A percentile compares a stretch with the other conserved stretches of the same genome.
These are phyloP conservation scores for Theristus sp. DNA, from an alignment of 2,888 invertebrate genomes.

Conservation along the genomic window DNA sequence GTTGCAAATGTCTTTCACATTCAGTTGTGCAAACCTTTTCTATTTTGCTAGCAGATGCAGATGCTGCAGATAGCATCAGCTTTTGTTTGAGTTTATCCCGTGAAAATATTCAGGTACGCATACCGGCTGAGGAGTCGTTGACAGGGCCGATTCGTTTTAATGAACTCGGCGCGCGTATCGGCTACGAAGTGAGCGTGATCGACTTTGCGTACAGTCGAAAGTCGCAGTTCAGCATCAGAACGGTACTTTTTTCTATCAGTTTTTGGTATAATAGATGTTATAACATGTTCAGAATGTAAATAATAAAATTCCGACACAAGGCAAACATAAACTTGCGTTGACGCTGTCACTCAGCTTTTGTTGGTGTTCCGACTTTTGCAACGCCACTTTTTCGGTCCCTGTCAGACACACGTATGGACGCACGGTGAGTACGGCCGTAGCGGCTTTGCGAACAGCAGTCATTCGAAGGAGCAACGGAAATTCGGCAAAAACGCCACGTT, in stretches of 20 bases:
- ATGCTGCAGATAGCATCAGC: too few species aligned
- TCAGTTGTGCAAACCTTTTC: too few species aligned
- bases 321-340: not conserved
- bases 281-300: too few species aligned
- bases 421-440: too few species aligned
- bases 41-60: too few species aligned
- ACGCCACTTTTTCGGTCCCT: conserved; percentile 15
- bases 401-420: conserved; percentile 13
- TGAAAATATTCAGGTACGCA: too few species aligned
- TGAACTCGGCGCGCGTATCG: conserved; percentile 18
- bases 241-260: too few species aligned
- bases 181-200: conserved; percentile 20
- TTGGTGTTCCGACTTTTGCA: not conserved
- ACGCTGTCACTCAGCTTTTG: not conserved
- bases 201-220: conserved; percentile 24
- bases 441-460: conserved; percentile 9
- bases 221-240: conserved; percentile 22
- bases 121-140: conserved; percentile 4
- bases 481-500: not conserved
- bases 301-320: not conserved
- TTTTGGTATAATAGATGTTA: too few species aligned
- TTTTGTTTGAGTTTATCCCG: too few species aligned
- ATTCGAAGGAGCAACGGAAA: not conserved
- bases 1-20: too few species aligned
- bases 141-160: conserved; percentile 26